Evolutionary conservation across 92 coral and sea anemone genomes (phyloP).

Genomic region (Chrysogorgia sp.): DNA sequence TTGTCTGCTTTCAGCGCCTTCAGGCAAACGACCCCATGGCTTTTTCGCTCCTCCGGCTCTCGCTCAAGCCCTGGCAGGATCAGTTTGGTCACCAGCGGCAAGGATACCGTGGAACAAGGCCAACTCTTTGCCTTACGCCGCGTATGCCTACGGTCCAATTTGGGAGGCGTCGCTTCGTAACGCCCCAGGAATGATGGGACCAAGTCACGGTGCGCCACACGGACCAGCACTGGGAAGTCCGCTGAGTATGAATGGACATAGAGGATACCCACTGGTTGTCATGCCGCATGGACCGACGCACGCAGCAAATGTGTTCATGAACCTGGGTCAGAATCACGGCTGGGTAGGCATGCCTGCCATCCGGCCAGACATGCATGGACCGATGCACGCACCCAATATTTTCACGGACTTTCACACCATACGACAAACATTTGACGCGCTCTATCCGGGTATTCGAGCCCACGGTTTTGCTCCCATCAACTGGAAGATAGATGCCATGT

Average conservation of each 20-base stretch:
- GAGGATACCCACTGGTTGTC: slow-evolving; percentile 37
- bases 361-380: slow-evolving; percentile 32
- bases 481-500: slow-evolving; percentile 44
- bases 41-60: slow-evolving; percentile 31
- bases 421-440: slow-evolving; percentile 19
- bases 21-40: slow-evolving; percentile 23
- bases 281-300: slow-evolving; percentile 39
- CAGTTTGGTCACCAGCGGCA: slow-evolving; percentile 39
- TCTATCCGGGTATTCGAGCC: slow-evolving; percentile 39
- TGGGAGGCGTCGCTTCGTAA: slow-evolving; percentile 40
- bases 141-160: slow-evolving; percentile 34
- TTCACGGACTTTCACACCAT: slow-evolving; percentile 41
- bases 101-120: slow-evolving; percentile 37
- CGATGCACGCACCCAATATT: slow-evolving; percentile 29
- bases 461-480: slow-evolving; percentile 41
- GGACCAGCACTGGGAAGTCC: slow-evolving; percentile 39
- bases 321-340: slow-evolving; percentile 42
- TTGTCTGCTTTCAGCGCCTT: no score
- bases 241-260: slow-evolving; percentile 23
- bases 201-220: slow-evolving; percentile 12
- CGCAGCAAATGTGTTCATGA: slow-evolving; percentile 35
- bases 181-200: slow-evolving; percentile 42
- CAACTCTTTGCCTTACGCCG: slow-evolving; percentile 35
- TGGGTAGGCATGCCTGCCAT: slow-evolving; percentile 46
- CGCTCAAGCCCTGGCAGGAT: slow-evolving; percentile 31